Conservation (phyloP, 2,113 vertebrate species). For the Megatriorchis doriae region DNA sequence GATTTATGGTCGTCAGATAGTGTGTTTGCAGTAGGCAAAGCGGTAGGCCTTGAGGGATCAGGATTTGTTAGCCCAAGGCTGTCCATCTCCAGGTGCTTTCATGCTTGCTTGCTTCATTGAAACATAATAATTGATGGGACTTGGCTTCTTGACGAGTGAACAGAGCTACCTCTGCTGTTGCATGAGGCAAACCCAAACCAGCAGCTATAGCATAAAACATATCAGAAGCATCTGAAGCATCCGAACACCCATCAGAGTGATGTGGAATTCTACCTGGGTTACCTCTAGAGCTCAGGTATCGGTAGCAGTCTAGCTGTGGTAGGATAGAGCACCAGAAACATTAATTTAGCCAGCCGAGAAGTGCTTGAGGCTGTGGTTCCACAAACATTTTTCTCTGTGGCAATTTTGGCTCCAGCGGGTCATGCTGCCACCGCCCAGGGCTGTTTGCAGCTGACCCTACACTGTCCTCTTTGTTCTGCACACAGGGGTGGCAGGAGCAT, state of each 20-base stretch:
- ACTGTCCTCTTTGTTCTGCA: not conserved
- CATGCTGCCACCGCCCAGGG: not conserved
- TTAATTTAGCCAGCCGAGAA: not conserved
- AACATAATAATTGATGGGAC: not conserved
- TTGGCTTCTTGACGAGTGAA: not conserved
- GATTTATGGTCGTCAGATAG: constrained; percentile 31
- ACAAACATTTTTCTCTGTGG: not conserved
- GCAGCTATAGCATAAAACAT: not conserved
- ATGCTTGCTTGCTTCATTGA: not conserved
- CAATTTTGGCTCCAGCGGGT: not conserved
- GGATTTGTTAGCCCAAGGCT: not conserved
- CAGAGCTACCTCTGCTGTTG: accelerated
- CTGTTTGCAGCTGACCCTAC: not conserved
- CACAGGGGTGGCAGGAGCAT: not conserved
- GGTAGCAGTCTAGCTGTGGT: not conserved
- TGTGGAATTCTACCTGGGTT: not conserved
- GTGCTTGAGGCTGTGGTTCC: not conserved
- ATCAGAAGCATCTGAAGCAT: not conserved
- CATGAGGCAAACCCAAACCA: not conserved
- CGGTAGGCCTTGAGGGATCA: not conserved
- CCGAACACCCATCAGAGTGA: not conserved
- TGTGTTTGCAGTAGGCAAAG: not conserved
- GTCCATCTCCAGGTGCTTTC: constrained; percentile 19
- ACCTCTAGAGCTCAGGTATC: not conserved
- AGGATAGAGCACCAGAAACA: not conserved